Evolutionary conservation across 2,888 invertebrate genomes (phyloP), one percentile per base, ranked within the genome.

Genomic region (Tetranychus piercei): DNA sequence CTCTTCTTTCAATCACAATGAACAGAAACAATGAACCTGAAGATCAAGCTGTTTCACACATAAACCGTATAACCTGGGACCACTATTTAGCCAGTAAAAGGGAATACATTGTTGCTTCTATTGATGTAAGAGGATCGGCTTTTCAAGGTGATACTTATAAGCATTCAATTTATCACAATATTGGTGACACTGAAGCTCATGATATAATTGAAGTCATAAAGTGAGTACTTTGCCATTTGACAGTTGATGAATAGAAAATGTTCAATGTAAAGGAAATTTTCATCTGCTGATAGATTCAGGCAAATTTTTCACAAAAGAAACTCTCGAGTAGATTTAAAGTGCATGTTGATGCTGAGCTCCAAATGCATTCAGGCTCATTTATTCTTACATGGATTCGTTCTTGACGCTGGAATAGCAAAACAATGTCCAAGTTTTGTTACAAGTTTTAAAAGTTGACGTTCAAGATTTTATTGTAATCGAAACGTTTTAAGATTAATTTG

Each of bases 91-190:
- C 92, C 0, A 90, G 92, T 20, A 88, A 88, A 72, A 89, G 90
- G 78, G 91, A 92, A 78, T 90, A 91, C 77, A 92, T 96, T 76
- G 88, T 94, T 44, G 94, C 92, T 0, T 88, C 90, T 80, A 92
- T 96, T 77, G 97, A 97, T 85, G 94, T 94, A 0, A 85, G 95
- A 71, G 96, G 94, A 1, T 90, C 92, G 2, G 90, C 90, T 0
- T 90, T 86, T 78, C 88, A 94, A 79, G 96, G 96, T 0, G 89
- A 92, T 79, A 88, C 88, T 73, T 86, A 91, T 76, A 85, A 91
- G 77, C 91, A 92, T 81, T 88, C 91, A 77, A 85, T 94, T 76
- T 94, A 94, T 82, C 88, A 90, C 78, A 86, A 89, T 73, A 85
- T 96, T 18, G 96, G 96, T 1, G 89, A 91, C 0, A 88, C 92